Percentiles rank a stretch among this genome's conserved stretches.
These are phyloP conservation scores for Onychorhynchus coronatus DNA, from an alignment of 2,113 vertebrate genomes.

Conservation along the genomic window DNA sequence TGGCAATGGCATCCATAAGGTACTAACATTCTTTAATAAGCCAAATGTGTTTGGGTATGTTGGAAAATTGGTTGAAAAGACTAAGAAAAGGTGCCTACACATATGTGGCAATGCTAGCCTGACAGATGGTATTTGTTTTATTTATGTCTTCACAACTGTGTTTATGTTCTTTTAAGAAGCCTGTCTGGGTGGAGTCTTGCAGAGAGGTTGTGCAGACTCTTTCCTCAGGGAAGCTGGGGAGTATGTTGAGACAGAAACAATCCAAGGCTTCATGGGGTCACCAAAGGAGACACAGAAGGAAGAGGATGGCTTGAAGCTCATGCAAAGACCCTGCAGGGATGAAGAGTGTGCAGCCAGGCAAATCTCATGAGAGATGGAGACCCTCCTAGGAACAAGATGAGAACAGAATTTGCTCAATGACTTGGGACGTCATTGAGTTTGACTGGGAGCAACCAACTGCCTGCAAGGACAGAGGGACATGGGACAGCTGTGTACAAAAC, in stretches of 20 bases:
- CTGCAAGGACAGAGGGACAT: neutral
- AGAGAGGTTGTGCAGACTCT: neutral
- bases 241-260: neutral
- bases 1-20: conserved; percentile 16
- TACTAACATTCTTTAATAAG: conserved; percentile 37
- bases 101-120: conserved; percentile 16
- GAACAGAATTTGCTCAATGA: neutral
- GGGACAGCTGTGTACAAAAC: neutral
- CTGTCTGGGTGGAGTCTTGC: conserved; percentile 14
- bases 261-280: neutral
- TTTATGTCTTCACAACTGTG: conserved; percentile 46
- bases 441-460: neutral
- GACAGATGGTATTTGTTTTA: conserved; percentile 63
- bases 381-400: neutral
- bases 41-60: conserved; percentile 16
- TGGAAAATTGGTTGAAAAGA: conserved; percentile 7
- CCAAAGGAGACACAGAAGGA: neutral
- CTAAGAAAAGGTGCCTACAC: conserved; percentile 39
- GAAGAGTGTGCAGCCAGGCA: neutral
- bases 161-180: conserved; percentile 36
- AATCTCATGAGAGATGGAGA: neutral
- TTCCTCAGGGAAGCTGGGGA: neutral
- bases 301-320: neutral
- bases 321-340: neutral
- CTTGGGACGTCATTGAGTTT: neutral